These are phyloP conservation scores for Bergia puertoricense DNA, from an alignment of 92 coral and sea anemone species.

Conservation along the genomic window DNA sequence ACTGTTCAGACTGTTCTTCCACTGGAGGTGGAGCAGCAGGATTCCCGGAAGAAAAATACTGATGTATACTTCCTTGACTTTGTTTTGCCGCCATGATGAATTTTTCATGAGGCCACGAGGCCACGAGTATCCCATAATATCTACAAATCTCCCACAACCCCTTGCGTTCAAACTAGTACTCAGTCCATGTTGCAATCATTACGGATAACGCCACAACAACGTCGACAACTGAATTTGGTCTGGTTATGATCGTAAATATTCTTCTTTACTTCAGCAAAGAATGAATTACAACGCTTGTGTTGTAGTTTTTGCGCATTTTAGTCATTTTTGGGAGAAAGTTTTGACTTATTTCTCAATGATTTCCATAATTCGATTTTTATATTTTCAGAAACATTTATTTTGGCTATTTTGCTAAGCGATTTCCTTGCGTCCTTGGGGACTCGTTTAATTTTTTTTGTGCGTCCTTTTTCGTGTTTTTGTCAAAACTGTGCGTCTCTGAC, in stretches of 20 bases:
- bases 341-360: too few relatives aligned
- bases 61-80: background rate
- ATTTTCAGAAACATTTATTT: too few relatives aligned
- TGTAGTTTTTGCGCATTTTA: background rate
- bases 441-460: too few relatives aligned
- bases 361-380: too few relatives aligned
- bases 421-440: too few relatives aligned
- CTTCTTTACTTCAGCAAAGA: conserved; percentile 3
- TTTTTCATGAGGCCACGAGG: background rate
- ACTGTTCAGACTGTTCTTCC: conserved; percentile 8
- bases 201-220: background rate
- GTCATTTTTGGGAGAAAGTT: too few relatives aligned
- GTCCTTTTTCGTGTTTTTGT: too few relatives aligned
- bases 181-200: background rate
- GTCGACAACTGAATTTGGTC: background rate
- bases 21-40: background rate
- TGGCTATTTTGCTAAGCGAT: too few relatives aligned
- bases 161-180: background rate
- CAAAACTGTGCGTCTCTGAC: too few relatives aligned
- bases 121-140: too few relatives aligned
- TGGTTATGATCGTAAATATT: background rate
- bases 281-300: background rate
- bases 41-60: background rate
- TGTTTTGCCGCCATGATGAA: background rate
- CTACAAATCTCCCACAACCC: background rate